These are phyloP conservation scores for Thunnus thynnus DNA, from an alignment of 2,113 vertebrate species.

Conservation along the genomic window DNA sequence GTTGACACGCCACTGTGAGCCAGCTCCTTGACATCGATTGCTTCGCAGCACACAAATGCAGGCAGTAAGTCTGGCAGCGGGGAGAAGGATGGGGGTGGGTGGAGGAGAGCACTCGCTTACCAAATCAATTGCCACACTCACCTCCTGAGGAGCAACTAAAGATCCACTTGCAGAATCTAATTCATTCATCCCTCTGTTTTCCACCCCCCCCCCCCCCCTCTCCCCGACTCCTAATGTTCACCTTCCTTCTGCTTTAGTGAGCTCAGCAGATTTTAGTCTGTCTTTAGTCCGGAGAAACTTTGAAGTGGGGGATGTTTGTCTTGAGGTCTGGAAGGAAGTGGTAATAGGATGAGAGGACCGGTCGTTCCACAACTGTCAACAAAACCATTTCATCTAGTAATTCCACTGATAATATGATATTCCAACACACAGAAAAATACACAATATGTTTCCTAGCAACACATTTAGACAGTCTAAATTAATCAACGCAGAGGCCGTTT, in stretches of 20 bases:
- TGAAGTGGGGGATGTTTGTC: constrained; percentile 58
- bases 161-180: constrained; percentile 53
- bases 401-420: constrained; percentile 34
- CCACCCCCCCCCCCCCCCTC: constrained; percentile 5
- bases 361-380: constrained; percentile 57
- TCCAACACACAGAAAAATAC: constrained; percentile 25
- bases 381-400: constrained; percentile 45
- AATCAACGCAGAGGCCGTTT: constrained; percentile 11
- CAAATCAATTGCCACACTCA: constrained; percentile 76
- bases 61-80: constrained; percentile 64
- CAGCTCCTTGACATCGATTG: constrained; percentile 64
- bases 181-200: constrained; percentile 51
- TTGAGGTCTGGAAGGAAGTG: constrained; percentile 53
- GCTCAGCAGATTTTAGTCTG: constrained; percentile 47
- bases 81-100: constrained; percentile 2
- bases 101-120: constrained; percentile 36
- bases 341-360: constrained; percentile 37
- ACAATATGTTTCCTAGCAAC: constrained; percentile 23
- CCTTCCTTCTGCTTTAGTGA: constrained; percentile 24
- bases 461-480: constrained; percentile 27
- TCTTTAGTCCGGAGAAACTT: constrained; percentile 35
- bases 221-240: constrained; percentile 10
- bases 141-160: constrained; percentile 49
- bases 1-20: constrained; percentile 52
- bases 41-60: constrained; percentile 49